These are phyloP conservation scores for Temnothorax nylanderi DNA, from an alignment of 1,140 invertebrate species.

Conservation along the genomic window DNA sequence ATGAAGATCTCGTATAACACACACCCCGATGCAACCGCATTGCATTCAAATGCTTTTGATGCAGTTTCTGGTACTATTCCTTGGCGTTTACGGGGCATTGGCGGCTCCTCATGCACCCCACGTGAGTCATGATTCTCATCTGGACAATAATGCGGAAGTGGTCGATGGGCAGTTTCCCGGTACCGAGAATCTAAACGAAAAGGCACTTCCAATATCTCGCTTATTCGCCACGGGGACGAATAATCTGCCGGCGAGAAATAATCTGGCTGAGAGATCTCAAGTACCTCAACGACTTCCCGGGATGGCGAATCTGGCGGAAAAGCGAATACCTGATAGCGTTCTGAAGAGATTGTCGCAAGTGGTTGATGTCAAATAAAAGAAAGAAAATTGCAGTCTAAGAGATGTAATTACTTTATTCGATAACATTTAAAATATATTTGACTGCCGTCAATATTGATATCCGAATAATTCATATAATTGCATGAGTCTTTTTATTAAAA, in stretches of 20 bases:
- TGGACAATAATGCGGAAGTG: constrained; percentile 74
- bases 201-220: constrained; percentile 74
- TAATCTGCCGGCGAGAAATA: constrained; percentile 59
- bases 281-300: constrained; percentile 62
- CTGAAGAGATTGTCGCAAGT: constrained; percentile 39
- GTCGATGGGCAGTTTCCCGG: constrained; percentile 68
- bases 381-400: background rate
- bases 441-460: background rate
- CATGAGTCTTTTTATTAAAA: background rate
- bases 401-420: background rate
- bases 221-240: constrained; percentile 51
- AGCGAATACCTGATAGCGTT: constrained; percentile 67
- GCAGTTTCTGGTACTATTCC: constrained; percentile 72
- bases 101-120: constrained; percentile 46
- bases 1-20: background rate
- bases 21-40: background rate
- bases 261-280: constrained; percentile 74
- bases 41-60: constrained; percentile 53
- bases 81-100: constrained; percentile 63
- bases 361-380: background rate
- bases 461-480: background rate
- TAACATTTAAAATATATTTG: background rate
- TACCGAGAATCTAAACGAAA: constrained; percentile 76
- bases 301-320: constrained; percentile 71
- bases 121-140: constrained; percentile 54